These are phyloP conservation scores for Epizoanthus stellaris DNA, from an alignment of 92 coral and sea anemone genomes.

Conservation along the genomic window DNA sequence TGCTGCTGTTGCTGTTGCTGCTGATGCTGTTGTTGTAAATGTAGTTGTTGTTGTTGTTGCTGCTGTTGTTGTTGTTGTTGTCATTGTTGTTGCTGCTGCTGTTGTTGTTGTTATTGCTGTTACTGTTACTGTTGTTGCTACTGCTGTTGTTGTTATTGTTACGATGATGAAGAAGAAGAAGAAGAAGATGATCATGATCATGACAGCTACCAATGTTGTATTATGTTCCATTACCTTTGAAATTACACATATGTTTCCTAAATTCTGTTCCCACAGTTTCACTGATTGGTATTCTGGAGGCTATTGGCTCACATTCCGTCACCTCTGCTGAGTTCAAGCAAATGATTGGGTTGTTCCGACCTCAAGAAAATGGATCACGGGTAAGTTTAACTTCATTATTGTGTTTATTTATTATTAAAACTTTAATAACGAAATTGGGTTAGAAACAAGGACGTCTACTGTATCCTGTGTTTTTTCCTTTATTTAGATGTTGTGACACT, in stretches of 20 bases:
- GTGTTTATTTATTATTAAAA: neutral
- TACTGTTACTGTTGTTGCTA: too few species aligned
- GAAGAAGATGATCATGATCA: too few species aligned
- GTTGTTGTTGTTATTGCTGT: too few species aligned
- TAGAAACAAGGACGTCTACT: neutral
- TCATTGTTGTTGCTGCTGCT: too few species aligned
- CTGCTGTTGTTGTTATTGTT: too few species aligned
- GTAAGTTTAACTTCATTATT: constrained; percentile 39
- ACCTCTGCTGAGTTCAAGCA: constrained; percentile 86
- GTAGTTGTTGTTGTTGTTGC: too few species aligned
- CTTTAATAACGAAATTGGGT: neutral
- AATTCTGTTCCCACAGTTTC: constrained; percentile 59
- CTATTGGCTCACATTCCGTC: constrained; percentile 90
- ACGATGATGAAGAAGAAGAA: too few species aligned
- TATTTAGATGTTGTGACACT: too few species aligned
- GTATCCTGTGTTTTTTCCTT: neutral
- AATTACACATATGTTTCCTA: neutral
- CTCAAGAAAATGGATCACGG: constrained; percentile 76
- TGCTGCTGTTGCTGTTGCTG: too few species aligned
- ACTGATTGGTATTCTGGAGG: constrained; percentile 86
- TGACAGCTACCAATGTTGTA: neutral
- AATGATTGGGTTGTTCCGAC: constrained; percentile 84
- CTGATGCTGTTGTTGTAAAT: too few species aligned
- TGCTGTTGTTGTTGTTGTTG: too few species aligned
- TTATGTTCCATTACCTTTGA: neutral